Percentiles rank a stretch among this genome's conserved stretches.
Evolutionary conservation across 2,797 vertebrate species (phyloP).

Genomic region (Pampus argenteus): DNA sequence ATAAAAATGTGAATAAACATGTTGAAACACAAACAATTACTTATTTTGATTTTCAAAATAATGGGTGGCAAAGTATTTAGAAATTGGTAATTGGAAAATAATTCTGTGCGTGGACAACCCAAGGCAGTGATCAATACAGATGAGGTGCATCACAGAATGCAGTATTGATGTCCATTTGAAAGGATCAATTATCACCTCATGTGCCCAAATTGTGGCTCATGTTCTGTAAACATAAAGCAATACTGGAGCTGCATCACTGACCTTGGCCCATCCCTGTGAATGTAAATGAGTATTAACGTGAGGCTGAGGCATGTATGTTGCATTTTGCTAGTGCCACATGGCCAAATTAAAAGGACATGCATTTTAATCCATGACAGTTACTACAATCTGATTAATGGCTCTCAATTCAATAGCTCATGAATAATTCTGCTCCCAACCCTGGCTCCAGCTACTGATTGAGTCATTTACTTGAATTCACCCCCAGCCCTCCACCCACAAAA

Average conservation of each 20-base stretch:
- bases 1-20: no score
- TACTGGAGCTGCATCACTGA: constrained; percentile 49
- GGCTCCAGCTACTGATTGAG: no score
- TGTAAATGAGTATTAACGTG: constrained; percentile 70
- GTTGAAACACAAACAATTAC: no score
- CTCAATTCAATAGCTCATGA: constrained; percentile 82
- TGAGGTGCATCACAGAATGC: not conserved
- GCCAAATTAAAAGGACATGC: constrained; percentile 80
- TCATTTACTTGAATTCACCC: no score
- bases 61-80: not conserved
- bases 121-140: constrained; percentile 11
- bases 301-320: constrained; percentile 57
- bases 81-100: not conserved
- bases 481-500: no score
- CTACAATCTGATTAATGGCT: constrained; percentile 81
- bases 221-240: constrained; percentile 35
- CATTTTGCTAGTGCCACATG: constrained; percentile 53
- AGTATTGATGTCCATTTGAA: constrained; percentile 20
- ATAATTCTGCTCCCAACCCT: constrained; percentile 80
- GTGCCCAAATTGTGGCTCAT: constrained; percentile 16
- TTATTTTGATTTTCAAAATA: not conserved
- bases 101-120: not conserved
- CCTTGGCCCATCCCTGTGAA: constrained; percentile 44
- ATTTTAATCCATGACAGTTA: constrained; percentile 79
- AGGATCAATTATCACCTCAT: constrained; percentile 23